Conservation (phyloP, 2,797 vertebrate species). For the Leptodactylus fallax region DNA sequence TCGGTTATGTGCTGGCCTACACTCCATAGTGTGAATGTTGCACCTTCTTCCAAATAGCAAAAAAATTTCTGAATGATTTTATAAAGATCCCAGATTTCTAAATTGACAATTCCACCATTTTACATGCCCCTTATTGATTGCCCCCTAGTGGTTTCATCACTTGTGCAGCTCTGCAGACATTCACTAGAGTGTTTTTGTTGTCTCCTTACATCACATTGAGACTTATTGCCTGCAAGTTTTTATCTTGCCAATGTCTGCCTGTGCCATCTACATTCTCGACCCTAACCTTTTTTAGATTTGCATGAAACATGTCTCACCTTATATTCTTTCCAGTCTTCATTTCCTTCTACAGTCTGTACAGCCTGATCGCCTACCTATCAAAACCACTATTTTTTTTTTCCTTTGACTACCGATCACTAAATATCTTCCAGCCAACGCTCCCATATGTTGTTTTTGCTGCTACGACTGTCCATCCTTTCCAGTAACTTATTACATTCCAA, state of each 20-base stretch:
- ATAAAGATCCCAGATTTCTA: background rate
- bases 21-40: background rate
- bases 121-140: background rate
- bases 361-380: conserved; percentile 74
- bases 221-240: conserved; percentile 46
- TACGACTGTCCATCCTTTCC: conserved; percentile 74
- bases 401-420: conserved; percentile 73
- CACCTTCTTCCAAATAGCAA: background rate
- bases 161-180: conserved; percentile 44
- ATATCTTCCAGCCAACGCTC: conserved; percentile 71
- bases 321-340: conserved; percentile 67
- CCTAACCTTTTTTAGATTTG: conserved; percentile 80
- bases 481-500: conserved; percentile 76
- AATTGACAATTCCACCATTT: background rate
- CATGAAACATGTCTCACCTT: conserved; percentile 79
- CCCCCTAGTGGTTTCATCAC: background rate
- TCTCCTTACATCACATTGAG: conserved; percentile 4
- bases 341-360: conserved; percentile 70
- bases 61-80: background rate
- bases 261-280: conserved; percentile 79
- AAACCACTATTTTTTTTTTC: conserved; percentile 62
- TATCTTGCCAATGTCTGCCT: conserved; percentile 82
- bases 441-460: conserved; percentile 68
- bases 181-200: conserved; percentile 56
- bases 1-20: background rate